phyloP scores from a whole-genome alignment of 2,888 invertebrate genomes.

The Erynnis tages region DNA sequence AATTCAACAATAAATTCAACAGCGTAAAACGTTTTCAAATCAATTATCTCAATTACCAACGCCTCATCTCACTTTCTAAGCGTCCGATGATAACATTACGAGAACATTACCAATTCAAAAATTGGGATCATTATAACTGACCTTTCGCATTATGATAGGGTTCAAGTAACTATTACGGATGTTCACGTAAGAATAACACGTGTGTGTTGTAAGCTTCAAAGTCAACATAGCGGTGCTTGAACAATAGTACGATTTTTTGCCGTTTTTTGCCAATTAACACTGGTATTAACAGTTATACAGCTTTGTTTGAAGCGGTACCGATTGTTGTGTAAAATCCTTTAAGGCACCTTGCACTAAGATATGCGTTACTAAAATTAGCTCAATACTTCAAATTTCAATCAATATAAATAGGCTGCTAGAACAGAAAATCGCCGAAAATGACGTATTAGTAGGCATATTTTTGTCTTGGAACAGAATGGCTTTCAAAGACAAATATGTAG shows the following conservation, averaged over 20 bases:
- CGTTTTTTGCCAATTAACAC: slow-evolving; percentile 35
- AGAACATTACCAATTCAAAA: slow-evolving; percentile 32
- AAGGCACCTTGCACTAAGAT: background rate
- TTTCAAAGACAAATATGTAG: too few species aligned
- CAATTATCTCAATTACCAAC: background rate
- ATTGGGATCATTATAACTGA: slow-evolving; percentile 35
- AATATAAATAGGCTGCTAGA: too few species aligned
- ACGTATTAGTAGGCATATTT: too few species aligned
- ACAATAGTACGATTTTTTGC: slow-evolving; percentile 33
- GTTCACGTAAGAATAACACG: slow-evolving; percentile 38
- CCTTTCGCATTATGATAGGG: slow-evolving; percentile 32
- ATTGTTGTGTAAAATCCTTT: slow-evolving; percentile 6
- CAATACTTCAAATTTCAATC: too few species aligned
- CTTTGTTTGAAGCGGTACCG: slow-evolving; percentile 19
- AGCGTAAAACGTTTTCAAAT: too few species aligned
- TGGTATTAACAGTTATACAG: slow-evolving; percentile 32
- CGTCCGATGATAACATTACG: slow-evolving; percentile 27
- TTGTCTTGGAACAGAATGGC: too few species aligned
- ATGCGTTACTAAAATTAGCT: too few species aligned
- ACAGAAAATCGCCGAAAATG: too few species aligned
- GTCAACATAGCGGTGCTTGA: slow-evolving; percentile 36
- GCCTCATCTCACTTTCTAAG: slow-evolving; percentile 2
- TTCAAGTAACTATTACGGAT: slow-evolving; percentile 27
- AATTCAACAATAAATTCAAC: too few species aligned
- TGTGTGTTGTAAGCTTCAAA: slow-evolving; percentile 43